A percentile compares a stretch with the other conserved stretches of the same genome.
Evolutionary conservation across 2,113 vertebrate genomes (phyloP).

Genomic region (Felis catus): DNA sequence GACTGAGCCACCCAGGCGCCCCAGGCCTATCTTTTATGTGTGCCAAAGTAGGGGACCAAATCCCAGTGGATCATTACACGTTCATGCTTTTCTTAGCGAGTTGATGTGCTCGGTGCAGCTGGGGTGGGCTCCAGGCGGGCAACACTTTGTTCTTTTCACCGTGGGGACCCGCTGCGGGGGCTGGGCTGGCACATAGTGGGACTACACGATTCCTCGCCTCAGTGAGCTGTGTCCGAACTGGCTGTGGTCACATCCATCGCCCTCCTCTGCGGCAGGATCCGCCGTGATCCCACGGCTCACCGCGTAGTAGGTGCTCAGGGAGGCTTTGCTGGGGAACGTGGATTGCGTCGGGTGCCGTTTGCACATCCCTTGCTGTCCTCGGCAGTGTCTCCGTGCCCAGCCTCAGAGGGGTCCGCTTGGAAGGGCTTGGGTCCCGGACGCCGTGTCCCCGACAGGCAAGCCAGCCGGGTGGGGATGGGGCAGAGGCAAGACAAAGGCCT

Average conservation of each 20-base stretch:
- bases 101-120: rapidly evolving
- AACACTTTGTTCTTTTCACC: not conserved
- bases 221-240: rapidly evolving
- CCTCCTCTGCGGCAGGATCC: not conserved
- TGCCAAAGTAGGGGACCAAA: not conserved
- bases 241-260: not conserved
- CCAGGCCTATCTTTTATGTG: rapidly evolving
- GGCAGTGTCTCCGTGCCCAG: not conserved
- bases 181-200: rapidly evolving
- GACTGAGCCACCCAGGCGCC: too few species aligned
- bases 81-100: not conserved
- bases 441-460: not conserved
- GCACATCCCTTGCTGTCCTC: not conserved
- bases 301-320: rapidly evolving
- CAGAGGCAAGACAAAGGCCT: conserved; percentile 45
- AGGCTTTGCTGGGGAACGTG: rapidly evolving
- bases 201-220: rapidly evolving
- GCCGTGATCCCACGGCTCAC: rapidly evolving
- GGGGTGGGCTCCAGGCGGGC: not conserved
- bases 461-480: not conserved
- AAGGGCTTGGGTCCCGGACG: not conserved
- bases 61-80: rapidly evolving
- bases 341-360: rapidly evolving
- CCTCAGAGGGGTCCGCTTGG: not conserved
- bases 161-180: rapidly evolving